Evolutionary conservation across 2,113 vertebrate species (phyloP).

Genomic region (Lucifuga dentata): DNA sequence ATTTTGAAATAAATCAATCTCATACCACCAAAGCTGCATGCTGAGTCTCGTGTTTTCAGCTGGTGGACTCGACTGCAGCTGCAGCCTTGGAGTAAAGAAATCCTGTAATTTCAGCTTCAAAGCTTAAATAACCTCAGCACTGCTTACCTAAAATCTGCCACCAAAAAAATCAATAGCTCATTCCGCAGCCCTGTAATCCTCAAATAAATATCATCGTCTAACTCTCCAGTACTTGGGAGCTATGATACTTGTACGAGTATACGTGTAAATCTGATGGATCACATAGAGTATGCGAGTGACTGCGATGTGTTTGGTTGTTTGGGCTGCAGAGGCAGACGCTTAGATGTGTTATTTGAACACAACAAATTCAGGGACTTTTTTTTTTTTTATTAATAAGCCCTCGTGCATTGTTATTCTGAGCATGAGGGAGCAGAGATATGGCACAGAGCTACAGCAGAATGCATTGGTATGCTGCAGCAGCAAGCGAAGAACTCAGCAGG

Average conservation of each 20-base stretch:
- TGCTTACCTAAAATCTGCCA: conserved; percentile 40
- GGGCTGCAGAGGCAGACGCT: background rate
- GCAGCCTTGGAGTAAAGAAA: conserved; percentile 16
- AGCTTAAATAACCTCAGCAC: conserved; percentile 42
- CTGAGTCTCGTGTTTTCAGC: conserved; percentile 1
- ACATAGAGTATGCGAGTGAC: conserved; percentile 15
- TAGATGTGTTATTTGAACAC: background rate
- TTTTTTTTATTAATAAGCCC: conserved; percentile 50
- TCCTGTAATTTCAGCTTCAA: conserved; percentile 52
- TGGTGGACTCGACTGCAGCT: conserved; percentile 1
- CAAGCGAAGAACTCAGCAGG: conserved; percentile 47
- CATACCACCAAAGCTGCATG: background rate
- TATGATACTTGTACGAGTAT: conserved; percentile 40
- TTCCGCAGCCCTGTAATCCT: conserved; percentile 56
- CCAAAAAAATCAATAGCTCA: conserved; percentile 71
- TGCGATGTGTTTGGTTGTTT: conserved; percentile 19
- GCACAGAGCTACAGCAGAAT: conserved; percentile 5
- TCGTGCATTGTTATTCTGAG: conserved; percentile 59
- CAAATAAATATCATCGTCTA: conserved; percentile 61
- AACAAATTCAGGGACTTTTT: conserved; percentile 40
- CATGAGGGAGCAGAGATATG: conserved; percentile 20
- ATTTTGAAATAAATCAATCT: too few relatives aligned
- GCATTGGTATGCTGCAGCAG: conserved; percentile 70
- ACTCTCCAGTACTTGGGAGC: conserved; percentile 33
- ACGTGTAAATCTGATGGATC: conserved; percentile 55